Percentiles rank a stretch among this genome's conserved stretches.
These are phyloP conservation scores for Epizoanthus stellaris DNA, from an alignment of 92 coral and sea anemone genomes.

Conservation along the genomic window DNA sequence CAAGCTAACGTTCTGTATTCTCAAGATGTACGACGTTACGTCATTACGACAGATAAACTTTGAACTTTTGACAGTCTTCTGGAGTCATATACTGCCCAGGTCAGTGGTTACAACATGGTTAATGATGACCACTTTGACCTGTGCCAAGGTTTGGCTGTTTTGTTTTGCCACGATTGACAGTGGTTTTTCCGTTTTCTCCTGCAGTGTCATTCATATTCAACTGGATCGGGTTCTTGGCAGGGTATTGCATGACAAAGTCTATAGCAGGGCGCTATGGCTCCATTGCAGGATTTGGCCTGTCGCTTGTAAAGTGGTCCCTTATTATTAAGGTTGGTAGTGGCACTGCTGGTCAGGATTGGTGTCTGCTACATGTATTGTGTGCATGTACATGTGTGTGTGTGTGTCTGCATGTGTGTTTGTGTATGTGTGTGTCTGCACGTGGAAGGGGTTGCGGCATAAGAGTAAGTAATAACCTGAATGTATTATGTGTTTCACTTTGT, in stretches of 20 bases:
- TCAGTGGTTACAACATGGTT: too few relatives aligned
- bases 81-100: too few relatives aligned
- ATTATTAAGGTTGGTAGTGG: slow-evolving; percentile 79
- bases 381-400: not conserved
- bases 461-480: too few relatives aligned
- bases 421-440: not conserved
- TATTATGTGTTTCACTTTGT: too few relatives aligned
- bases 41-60: too few relatives aligned
- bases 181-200: slow-evolving; percentile 1
- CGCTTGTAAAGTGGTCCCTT: slow-evolving; percentile 93
- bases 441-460: too few relatives aligned
- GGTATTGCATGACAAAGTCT: slow-evolving; percentile 91
- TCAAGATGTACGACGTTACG: too few relatives aligned
- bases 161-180: not conserved
- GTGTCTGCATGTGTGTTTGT: not conserved
- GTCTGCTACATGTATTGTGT: not conserved
- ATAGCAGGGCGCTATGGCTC: slow-evolving; percentile 97
- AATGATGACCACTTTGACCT: too few relatives aligned
- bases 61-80: too few relatives aligned
- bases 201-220: slow-evolving; percentile 92
- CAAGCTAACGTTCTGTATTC: too few relatives aligned
- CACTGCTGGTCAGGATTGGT: not conserved
- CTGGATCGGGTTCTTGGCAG: slow-evolving; percentile 99
- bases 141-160: too few relatives aligned
- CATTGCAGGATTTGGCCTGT: slow-evolving; percentile 96